A percentile compares a stretch with the other conserved stretches of the same genome.
These are phyloP conservation scores for Zaprionus africanus DNA, from an alignment of 1,140 invertebrate species.

Conservation along the genomic window DNA sequence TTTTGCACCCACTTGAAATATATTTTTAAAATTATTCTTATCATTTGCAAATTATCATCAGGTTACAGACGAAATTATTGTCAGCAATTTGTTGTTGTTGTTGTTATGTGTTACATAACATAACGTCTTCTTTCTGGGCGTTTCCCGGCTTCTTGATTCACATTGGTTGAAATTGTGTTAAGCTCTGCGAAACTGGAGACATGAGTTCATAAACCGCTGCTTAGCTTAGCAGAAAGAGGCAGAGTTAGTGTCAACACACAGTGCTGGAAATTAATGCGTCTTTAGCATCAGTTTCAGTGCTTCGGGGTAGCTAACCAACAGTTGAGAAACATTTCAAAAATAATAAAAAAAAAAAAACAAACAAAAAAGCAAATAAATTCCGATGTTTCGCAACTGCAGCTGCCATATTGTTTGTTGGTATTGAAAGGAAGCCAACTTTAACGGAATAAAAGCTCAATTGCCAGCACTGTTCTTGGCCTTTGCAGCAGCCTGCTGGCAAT, in stretches of 20 bases:
- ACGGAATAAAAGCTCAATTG: neutral
- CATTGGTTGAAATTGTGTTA: neutral
- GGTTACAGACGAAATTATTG: neutral
- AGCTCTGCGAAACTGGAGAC: neutral
- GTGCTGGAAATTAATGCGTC: no score
- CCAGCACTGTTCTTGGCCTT: neutral
- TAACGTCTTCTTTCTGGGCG: neutral
- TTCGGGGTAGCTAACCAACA: neutral
- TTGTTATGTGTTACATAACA: neutral
- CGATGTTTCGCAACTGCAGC: no score
- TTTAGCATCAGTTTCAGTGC: neutral
- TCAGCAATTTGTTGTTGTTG: constrained; percentile 5
- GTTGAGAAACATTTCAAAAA: no score
- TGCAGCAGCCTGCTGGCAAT: neutral
- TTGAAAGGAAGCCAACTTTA: neutral
- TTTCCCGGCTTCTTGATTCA: neutral
- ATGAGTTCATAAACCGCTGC: neutral
- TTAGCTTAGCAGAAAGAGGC: neutral
- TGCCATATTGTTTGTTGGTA: no score
- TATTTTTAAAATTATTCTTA: neutral
- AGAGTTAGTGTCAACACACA: no score
- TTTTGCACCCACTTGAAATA: neutral
- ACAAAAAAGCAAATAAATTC: neutral
- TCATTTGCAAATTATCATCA: neutral
- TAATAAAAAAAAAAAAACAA: neutral